Percentiles rank a stretch among this genome's conserved stretches.
Evolutionary conservation across 2,113 vertebrate species (phyloP).

Genomic region (Bujurquina vittata): DNA sequence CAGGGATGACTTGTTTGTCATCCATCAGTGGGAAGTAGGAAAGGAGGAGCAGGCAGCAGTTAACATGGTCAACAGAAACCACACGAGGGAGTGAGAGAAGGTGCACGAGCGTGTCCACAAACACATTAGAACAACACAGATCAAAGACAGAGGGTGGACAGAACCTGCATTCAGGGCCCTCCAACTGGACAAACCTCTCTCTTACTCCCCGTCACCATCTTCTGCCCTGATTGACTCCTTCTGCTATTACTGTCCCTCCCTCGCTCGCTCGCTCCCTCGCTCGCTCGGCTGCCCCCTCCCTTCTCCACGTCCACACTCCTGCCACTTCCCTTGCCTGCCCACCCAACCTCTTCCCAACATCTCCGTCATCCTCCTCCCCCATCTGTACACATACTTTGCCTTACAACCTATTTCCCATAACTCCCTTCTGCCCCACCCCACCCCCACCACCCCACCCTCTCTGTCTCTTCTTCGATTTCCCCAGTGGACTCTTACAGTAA

Average conservation of each 20-base stretch:
- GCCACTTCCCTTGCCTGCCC: not conserved
- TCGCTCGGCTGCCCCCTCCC: not conserved
- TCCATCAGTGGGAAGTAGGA: constrained; percentile 19
- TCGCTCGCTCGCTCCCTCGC: not conserved
- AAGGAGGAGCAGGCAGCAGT: not conserved
- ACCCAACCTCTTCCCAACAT: constrained; percentile 35
- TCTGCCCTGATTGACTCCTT: constrained; percentile 10
- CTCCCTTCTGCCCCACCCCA: constrained; percentile 27
- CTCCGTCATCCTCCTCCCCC: constrained; percentile 44
- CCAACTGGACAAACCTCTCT: not conserved
- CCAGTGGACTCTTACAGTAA: constrained; percentile 79
- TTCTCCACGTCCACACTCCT: not conserved
- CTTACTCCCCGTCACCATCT: constrained; percentile 6
- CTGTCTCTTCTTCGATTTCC: constrained; percentile 70
- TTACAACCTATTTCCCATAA: constrained; percentile 67
- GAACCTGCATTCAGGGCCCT: not conserved
- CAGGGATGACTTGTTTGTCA: constrained; percentile 58
- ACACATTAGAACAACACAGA: constrained; percentile 24
- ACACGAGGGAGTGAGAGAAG: not conserved
- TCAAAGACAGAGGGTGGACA: constrained; percentile 28
- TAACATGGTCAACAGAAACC: constrained; percentile 6
- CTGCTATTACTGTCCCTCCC: not conserved
- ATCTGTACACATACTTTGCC: constrained; percentile 53
- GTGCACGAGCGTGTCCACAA: constrained; percentile 7
- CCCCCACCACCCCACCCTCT: constrained; percentile 9